Evolutionary conservation across 2,113 vertebrate species (phyloP), one percentile per base, ranked within the genome.

Genomic region (Zonotrichia leucophrys): DNA sequence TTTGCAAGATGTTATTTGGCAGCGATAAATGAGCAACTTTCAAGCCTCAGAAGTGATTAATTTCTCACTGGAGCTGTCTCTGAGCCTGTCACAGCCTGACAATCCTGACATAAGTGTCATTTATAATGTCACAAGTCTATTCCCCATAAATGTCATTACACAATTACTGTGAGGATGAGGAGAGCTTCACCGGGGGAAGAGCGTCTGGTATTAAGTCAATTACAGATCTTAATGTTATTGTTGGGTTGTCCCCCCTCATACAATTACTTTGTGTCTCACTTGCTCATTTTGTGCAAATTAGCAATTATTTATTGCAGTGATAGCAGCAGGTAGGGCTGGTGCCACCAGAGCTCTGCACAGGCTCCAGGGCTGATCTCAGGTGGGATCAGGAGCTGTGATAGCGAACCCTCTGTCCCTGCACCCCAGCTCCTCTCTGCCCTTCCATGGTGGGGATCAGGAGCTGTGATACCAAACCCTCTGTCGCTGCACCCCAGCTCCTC

Each of bases 111-210:
- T 83, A 89, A 96, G 95, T 97, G 97, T 98, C 98, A 98, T 96
- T 98, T 97, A 96, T 97, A 98, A 98, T 97, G 97, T 97, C 97
- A 97, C 97, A 97, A 98, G 96, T 97, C 98, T 98, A 97, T 97
- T 97, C 96, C 94, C 89, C 95, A 95, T 89, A 98, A 98, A 96
- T 97, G 97, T 97, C 98, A 98, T 98, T 97, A 98, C 97, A 97
- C 97, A 98, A 98, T 98, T 97, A 97, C 47, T 74, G 46, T 16
- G 88, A 90, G 93, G 95, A 96, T 58, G 94, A 89, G 82, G 76
- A 52, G 93, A 92, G 86, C 70, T 91, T 92, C 78, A 49, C 80
- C 79, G 62, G 83, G 91, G 89, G 70, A 46, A 80, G 85, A 91
- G 91, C 28, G 83, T 92, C 96, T 89, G 92, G 84, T 63, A 95